Conservation (phyloP, 2,888 invertebrate species). For the Petrophora chlorosata region DNA sequence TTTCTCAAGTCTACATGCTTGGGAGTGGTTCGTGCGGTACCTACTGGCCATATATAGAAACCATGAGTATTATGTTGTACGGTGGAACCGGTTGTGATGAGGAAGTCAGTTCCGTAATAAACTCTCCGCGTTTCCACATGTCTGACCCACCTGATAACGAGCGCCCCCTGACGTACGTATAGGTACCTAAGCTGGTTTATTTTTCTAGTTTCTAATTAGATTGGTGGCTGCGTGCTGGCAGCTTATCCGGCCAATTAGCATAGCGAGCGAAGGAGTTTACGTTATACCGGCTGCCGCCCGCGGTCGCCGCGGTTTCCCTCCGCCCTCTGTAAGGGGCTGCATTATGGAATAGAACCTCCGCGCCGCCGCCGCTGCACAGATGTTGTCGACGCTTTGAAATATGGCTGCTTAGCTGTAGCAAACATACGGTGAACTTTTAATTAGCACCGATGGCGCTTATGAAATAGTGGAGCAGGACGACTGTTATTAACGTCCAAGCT, state of each 20-base stretch:
- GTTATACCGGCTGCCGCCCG: constrained; percentile 28
- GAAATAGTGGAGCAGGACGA: too few relatives aligned
- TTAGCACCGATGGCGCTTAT: constrained; percentile 15
- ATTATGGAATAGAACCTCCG: constrained; percentile 47
- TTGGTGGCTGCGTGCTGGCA: constrained; percentile 51
- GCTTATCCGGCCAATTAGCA: constrained; percentile 68
- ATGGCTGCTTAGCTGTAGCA: constrained; percentile 15
- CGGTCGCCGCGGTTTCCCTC: constrained; percentile 53
- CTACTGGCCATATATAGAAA: too few relatives aligned
- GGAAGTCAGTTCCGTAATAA: too few relatives aligned
- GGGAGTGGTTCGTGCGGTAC: too few relatives aligned
- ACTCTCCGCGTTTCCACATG: too few relatives aligned
- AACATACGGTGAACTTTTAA: constrained; percentile 14
- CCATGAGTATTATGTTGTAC: too few relatives aligned
- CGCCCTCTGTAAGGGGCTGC: constrained; percentile 53
- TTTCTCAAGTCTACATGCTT: too few relatives aligned
- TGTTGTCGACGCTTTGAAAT: constrained; percentile 41
- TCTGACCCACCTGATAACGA: too few relatives aligned
- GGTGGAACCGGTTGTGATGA: too few relatives aligned
- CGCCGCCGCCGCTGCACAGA: constrained; percentile 35
- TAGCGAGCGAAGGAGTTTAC: constrained; percentile 63
- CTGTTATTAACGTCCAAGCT: too few relatives aligned
- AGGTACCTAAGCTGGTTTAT: constrained; percentile 14
- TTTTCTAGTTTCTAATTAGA: constrained; percentile 56
- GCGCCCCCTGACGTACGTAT: too few relatives aligned